Conservation (phyloP, 2,888 invertebrate genomes). For the Pyralis farinalis region DNA sequence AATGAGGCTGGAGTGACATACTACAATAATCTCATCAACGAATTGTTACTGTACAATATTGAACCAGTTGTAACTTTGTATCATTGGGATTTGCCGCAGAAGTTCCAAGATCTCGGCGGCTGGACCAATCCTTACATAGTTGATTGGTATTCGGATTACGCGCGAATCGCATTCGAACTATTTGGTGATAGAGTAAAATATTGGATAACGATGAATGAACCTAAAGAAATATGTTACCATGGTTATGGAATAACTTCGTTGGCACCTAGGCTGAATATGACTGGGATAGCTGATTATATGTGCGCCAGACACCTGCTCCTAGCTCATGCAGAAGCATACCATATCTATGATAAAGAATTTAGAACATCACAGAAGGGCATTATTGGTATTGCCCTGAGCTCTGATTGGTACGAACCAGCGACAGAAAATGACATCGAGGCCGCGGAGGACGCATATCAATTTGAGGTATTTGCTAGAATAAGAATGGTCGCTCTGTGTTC, state of each 20-base stretch:
- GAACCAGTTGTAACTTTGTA: conserved; percentile 77
- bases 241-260: conserved; percentile 54
- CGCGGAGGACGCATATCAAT: conserved; percentile 36
- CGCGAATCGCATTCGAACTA: conserved; percentile 46
- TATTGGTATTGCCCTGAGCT: conserved; percentile 36
- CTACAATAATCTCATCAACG: conserved; percentile 83
- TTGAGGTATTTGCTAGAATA: too few species aligned
- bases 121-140: conserved; percentile 53
- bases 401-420: conserved; percentile 41
- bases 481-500: too few species aligned
- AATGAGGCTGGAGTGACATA: conserved; percentile 82
- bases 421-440: conserved; percentile 46
- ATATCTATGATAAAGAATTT: conserved; percentile 46
- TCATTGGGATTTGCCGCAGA: conserved; percentile 74
- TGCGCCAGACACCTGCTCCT: conserved; percentile 62
- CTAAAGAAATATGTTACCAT: conserved; percentile 40
- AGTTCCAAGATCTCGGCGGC: conserved; percentile 74
- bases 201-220: conserved; percentile 82
- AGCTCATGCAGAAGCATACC: conserved; percentile 75
- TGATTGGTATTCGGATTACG: conserved; percentile 65
- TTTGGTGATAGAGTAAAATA: conserved; percentile 68
- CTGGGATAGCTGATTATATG: conserved; percentile 64
- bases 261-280: conserved; percentile 44
- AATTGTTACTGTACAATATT: conserved; percentile 79
- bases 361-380: conserved; percentile 32